Percentiles rank a stretch among this genome's conserved stretches.
phyloP scores from a whole-genome alignment of 2,888 invertebrate species.

The Raillietiella orientalis region DNA sequence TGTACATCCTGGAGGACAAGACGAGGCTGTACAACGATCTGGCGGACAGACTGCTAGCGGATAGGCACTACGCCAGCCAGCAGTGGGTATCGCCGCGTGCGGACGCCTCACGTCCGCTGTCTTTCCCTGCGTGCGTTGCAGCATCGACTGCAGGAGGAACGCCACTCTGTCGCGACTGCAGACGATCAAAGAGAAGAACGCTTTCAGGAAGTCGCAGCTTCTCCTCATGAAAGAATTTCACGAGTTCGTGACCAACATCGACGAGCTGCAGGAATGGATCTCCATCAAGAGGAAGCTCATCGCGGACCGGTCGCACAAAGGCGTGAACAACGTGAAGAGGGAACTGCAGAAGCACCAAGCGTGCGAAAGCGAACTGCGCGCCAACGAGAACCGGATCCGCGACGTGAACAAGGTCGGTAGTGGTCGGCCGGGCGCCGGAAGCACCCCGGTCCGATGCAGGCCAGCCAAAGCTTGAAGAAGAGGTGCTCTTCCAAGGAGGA shows the following conservation, averaged over 20 bases:
- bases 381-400: constrained; percentile 69
- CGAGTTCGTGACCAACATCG: constrained; percentile 66
- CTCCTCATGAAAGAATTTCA: constrained; percentile 62
- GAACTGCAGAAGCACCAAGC: constrained; percentile 89
- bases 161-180: constrained; percentile 40
- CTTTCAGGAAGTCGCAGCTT: constrained; percentile 34
- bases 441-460: no score
- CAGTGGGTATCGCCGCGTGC: constrained; percentile 24
- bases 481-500: no score
- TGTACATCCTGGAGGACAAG: constrained; percentile 73
- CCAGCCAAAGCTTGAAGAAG: no score
- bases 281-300: constrained; percentile 68
- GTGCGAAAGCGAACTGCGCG: constrained; percentile 71
- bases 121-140: no score
- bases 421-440: neutral
- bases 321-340: constrained; percentile 54
- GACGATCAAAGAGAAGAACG: constrained; percentile 27
- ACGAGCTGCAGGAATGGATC: constrained; percentile 66
- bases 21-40: constrained; percentile 45
- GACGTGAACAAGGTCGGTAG: constrained; percentile 45
- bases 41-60: constrained; percentile 41
- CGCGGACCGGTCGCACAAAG: constrained; percentile 67
- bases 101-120: neutral
- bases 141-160: constrained; percentile 24
- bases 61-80: constrained; percentile 42